Base-by-base conservation (phyloP, 2,797 vertebrate genomes). In the Sarcoramphus papa region DNA sequence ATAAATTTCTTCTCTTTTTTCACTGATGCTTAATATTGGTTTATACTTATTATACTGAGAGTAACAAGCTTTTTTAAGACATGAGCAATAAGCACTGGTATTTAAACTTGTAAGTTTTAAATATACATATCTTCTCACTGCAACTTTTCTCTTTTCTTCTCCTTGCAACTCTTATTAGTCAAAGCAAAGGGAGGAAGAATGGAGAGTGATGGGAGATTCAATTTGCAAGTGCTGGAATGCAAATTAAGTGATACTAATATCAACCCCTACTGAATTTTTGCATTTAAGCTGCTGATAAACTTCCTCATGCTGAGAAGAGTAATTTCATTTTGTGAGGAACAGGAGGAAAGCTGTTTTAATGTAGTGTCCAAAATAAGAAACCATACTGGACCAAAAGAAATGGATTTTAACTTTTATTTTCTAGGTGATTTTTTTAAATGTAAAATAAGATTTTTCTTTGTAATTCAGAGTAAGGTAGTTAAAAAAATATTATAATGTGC, bases 291-390 rank as follows among this genome's bases (percentile, higher is more conserved):
- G 35, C 54, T 93, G 86, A 91, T 90, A 95, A 90, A 50, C 14
- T 85, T 90, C 74, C 19, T 95, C 54, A 69, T 89, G 60, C 73
- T 97, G 92, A 83, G 94, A 82, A 87, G 53, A 89, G 30, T 92
- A 92, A 97, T 95, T 96, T 96, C 69, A 21, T 33, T 70, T 88
- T 85, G 47, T 86, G 64, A 94, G 31, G 33, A 95, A 79, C 43
- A 89, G 83, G 30, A 92, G 70, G 43, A 91, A 86, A 86, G 18
- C 30, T 91, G 27, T 60, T 94, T 93, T 77, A 88, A 50, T 76
- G 8, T 79, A 41, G 57, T 70, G 15, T 54, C 68, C 81, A 51
- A 92, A 91, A 96, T 95, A 56, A 93, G 54, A 92, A 67, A 33
- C 8, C 21, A n/a, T 84, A 96, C 62, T 95, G 45, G 59, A 93